Evolutionary conservation across 1,140 invertebrate genomes (phyloP), one percentile per base, ranked within the genome.

Genomic region (Myzus persicae): DNA sequence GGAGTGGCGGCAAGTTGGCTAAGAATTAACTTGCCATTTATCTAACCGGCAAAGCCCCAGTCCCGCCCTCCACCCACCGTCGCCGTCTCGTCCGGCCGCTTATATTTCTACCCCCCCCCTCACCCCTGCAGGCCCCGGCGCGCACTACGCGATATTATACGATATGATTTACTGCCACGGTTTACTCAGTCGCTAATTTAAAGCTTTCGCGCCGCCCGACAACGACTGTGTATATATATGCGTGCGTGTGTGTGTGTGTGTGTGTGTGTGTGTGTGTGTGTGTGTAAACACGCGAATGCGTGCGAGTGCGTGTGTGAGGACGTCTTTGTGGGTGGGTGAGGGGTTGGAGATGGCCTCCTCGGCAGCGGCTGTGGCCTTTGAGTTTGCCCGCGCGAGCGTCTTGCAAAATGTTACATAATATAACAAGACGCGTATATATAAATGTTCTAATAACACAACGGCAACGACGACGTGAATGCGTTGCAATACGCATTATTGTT

Each of bases 21-120:
- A 84, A 82, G 91, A 93, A 93, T 93, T 93, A 93, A 93, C 91
- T 93, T 93, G 91, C 91, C 91, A 93, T 93, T 93, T 93, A 93
- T 93, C 81, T 93, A 93, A 92, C 90, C 90, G 9, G 90, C 67
- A 91, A 91, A 91, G 90, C 90, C 42, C 90, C 59, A 67, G 59
- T 14, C 59, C 26, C 54, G 0, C 26, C 26, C 46, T 48, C 14
- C 46, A 18, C 46, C 46, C 14, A 26, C 26, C 54, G 9, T 0
- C 9, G 26, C 9, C 31, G 14, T 18, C 59, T 6, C 51, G 24
- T 38, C 44, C 2, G 22, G n/a, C 91, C 76, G 67, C 24, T 11
- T 18, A 18, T 76, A 76, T 76, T 76, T 76, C 59, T 76, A 31
- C 48, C 11, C n/a, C n/a, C 59, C 48, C 11, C n/a, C n/a, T 31